phyloP scores from a whole-genome alignment of 2,113 vertebrate species.

The Hyaena hyaena region DNA sequence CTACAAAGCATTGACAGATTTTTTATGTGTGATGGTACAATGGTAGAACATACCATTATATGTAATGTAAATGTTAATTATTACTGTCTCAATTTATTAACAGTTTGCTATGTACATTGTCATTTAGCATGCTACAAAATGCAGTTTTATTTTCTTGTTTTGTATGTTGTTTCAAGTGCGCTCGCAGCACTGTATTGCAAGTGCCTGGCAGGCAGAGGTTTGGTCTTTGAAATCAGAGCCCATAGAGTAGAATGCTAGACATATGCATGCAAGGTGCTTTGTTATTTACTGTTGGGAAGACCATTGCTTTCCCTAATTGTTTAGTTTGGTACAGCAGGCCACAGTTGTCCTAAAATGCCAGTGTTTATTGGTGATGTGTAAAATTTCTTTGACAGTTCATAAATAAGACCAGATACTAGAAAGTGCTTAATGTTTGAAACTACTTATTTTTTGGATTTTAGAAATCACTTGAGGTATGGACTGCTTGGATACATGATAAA shows the following conservation, averaged over 20 bases:
- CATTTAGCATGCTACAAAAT: neutral
- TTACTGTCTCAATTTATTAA: neutral
- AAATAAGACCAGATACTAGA: constrained; percentile 33
- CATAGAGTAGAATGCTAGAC: neutral
- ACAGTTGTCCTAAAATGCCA: constrained; percentile 14
- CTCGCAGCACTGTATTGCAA: neutral
- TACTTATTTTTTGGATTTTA: constrained; percentile 37
- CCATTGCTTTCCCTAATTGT: neutral
- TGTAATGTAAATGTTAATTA: neutral
- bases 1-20: neutral
- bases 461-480: neutral
- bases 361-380: constrained; percentile 26
- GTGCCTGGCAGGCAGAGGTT: neutral
- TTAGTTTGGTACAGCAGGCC: constrained; percentile 14
- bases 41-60: neutral
- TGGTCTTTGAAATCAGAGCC: constrained; percentile 1
- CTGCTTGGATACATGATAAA: neutral
- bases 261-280: neutral
- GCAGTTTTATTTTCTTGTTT: neutral
- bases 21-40: neutral
- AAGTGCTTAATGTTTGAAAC: constrained; percentile 19
- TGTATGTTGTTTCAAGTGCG: neutral
- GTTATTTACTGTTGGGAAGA: neutral
- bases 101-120: neutral
- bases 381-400: constrained; percentile 24